Percentiles rank a stretch among this genome's conserved stretches.
Evolutionary conservation across 2,113 vertebrate genomes (phyloP).

Genomic region (Pseudonaja textilis): DNA sequence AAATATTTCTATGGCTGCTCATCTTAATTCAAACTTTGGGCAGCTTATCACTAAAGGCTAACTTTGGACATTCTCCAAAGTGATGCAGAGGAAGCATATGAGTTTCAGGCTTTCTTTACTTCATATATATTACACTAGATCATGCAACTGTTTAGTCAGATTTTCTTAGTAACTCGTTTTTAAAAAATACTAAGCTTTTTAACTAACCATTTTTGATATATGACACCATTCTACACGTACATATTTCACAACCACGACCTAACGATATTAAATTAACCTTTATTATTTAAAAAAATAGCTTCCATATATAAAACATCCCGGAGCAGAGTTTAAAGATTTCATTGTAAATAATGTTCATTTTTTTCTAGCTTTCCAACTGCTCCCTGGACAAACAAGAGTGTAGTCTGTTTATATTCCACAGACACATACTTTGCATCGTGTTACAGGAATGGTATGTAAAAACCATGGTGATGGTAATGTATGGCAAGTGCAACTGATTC

Average conservation of each 20-base stretch:
- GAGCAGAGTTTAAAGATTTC: constrained; percentile 8
- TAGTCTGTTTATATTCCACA: constrained; percentile 51
- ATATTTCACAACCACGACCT: neutral
- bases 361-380: constrained; percentile 3
- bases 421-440: constrained; percentile 58
- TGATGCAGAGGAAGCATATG: neutral
- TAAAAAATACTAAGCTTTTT: neutral
- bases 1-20: neutral
- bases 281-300: neutral
- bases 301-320: neutral
- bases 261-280: neutral
- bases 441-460: constrained; percentile 53
- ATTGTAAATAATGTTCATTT: neutral
- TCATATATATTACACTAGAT: neutral
- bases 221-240: neutral
- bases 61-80: neutral
- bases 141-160: neutral
- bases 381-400: constrained; percentile 24
- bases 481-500: constrained; percentile 11
- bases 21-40: neutral
- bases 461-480: constrained; percentile 49
- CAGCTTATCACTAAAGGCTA: neutral
- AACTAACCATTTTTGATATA: neutral
- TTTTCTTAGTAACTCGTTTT: neutral
- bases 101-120: neutral